Conservation (phyloP, 2,888 invertebrate genomes). For the Venustoraphidia nigricollis region DNA sequence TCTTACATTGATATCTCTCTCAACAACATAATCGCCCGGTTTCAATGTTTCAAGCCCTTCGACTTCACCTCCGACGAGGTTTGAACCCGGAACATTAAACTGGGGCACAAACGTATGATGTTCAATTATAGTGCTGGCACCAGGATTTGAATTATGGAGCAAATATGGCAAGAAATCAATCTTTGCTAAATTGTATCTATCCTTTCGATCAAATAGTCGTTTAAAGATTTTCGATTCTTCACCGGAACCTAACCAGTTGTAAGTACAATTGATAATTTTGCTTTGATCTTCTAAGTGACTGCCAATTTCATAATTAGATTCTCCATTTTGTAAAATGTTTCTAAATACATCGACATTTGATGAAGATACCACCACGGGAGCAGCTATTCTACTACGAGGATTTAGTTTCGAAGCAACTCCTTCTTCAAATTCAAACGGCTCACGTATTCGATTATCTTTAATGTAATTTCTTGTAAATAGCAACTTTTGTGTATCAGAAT, state of each 20-base stretch:
- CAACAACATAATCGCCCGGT: slow-evolving; percentile 80
- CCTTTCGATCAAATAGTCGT: slow-evolving; percentile 68
- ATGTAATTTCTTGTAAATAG: slow-evolving; percentile 80
- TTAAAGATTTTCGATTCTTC: slow-evolving; percentile 59
- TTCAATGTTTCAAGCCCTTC: slow-evolving; percentile 73
- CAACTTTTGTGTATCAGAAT: slow-evolving; percentile 65
- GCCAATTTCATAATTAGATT: slow-evolving; percentile 86
- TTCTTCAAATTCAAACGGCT: slow-evolving; percentile 59
- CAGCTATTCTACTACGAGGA: slow-evolving; percentile 84
- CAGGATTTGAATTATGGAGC: slow-evolving; percentile 76
- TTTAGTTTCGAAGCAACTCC: slow-evolving; percentile 55
- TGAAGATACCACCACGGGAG: slow-evolving; percentile 82
- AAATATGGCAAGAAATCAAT: slow-evolving; percentile 85
- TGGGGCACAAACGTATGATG: slow-evolving; percentile 64
- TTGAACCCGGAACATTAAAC: slow-evolving; percentile 49
- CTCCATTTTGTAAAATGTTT: slow-evolving; percentile 83
- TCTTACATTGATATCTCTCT: slow-evolving; percentile 84
- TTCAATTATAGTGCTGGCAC: slow-evolving; percentile 65
- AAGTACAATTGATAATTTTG: slow-evolving; percentile 81
- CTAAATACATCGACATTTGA: slow-evolving; percentile 77
- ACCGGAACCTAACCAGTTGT: slow-evolving; percentile 80
- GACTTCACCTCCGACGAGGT: slow-evolving; percentile 78
- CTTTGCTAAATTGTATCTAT: slow-evolving; percentile 87
- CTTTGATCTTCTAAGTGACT: slow-evolving; percentile 92
- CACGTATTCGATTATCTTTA: slow-evolving; percentile 67